Percentiles rank a stretch among this genome's conserved stretches.
Evolutionary conservation across 2,888 invertebrate species (phyloP).

Genomic region (Dromius quadrimaculatus): DNA sequence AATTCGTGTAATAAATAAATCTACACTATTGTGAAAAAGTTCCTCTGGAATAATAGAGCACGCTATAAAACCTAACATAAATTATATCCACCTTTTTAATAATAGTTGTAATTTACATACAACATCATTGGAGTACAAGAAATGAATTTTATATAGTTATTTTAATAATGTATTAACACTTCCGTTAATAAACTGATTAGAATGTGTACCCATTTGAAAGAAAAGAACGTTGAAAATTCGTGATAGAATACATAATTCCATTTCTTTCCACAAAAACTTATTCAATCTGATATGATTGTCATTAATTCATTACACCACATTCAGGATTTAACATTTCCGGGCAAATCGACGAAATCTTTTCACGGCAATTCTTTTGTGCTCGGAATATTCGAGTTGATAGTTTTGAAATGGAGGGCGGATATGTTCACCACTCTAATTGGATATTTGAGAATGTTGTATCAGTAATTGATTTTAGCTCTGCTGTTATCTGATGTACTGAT

Average conservation of each 20-base stretch:
- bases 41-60: conserved; percentile 24
- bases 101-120: conserved; percentile 21
- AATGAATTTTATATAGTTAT: conserved; percentile 34
- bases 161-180: conserved; percentile 29
- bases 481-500: conserved; percentile 50
- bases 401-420: not conserved
- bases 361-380: conserved; percentile 18
- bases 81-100: conserved; percentile 24
- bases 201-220: conserved; percentile 38
- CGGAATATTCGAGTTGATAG: conserved; percentile 1
- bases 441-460: conserved; percentile 51
- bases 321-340: conserved; percentile 26
- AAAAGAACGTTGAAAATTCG: conserved; percentile 24
- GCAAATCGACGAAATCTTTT: conserved; percentile 20
- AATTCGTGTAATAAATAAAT: conserved; percentile 34
- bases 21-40: conserved; percentile 2
- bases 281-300: conserved; percentile 37
- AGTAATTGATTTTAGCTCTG: conserved; percentile 45
- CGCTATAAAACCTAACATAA: conserved; percentile 24
- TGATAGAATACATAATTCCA: conserved; percentile 29
- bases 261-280: conserved; percentile 39
- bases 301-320: conserved; percentile 44
- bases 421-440: conserved; percentile 44
- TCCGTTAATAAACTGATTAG: conserved; percentile 44
- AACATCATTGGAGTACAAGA: not conserved